Evolutionary conservation across 2,888 invertebrate species (phyloP).

Genomic region (Panorpa germanica): DNA sequence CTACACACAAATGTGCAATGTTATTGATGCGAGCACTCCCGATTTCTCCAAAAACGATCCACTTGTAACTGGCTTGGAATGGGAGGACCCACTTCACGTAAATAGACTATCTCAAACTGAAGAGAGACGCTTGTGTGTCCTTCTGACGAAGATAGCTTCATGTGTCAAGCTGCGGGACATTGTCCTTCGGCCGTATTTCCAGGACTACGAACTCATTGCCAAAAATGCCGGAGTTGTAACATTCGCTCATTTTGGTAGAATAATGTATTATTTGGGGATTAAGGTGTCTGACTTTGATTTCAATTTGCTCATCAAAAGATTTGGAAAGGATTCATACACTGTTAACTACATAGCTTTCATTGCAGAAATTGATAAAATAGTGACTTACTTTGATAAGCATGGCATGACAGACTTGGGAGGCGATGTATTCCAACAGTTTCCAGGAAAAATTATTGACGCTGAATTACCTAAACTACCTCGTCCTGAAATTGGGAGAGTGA

Average conservation of each 20-base stretch:
- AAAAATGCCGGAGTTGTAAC: conserved; percentile 59
- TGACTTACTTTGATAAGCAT: conserved; percentile 33
- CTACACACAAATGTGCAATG: conserved; percentile 55
- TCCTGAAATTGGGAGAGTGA: conserved; percentile 39
- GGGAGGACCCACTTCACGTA: conserved; percentile 50
- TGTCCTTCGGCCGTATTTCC: conserved; percentile 52
- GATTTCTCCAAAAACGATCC: conserved; percentile 27
- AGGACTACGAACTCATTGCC: conserved; percentile 52
- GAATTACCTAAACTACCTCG: conserved; percentile 47
- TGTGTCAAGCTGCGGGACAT: conserved; percentile 33
- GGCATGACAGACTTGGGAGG: conserved; percentile 29
- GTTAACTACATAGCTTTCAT: conserved; percentile 63
- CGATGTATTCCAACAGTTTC: conserved; percentile 34
- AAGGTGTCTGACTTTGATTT: conserved; percentile 52
- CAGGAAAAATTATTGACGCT: conserved; percentile 43
- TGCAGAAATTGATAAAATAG: conserved; percentile 43
- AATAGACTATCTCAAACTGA: conserved; percentile 44
- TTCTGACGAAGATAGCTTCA: conserved; percentile 54
- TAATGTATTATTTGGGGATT: conserved; percentile 51
- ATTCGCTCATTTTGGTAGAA: conserved; percentile 54
- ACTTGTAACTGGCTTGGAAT: conserved; percentile 35
- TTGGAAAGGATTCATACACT: conserved; percentile 55
- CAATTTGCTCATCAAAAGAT: conserved; percentile 50
- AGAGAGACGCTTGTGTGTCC: conserved; percentile 42
- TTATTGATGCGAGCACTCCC: conserved; percentile 44